Evolutionary conservation across 1,140 invertebrate species (phyloP), one percentile per base, ranked within the genome.

Genomic region (Drosophila lowei): DNA sequence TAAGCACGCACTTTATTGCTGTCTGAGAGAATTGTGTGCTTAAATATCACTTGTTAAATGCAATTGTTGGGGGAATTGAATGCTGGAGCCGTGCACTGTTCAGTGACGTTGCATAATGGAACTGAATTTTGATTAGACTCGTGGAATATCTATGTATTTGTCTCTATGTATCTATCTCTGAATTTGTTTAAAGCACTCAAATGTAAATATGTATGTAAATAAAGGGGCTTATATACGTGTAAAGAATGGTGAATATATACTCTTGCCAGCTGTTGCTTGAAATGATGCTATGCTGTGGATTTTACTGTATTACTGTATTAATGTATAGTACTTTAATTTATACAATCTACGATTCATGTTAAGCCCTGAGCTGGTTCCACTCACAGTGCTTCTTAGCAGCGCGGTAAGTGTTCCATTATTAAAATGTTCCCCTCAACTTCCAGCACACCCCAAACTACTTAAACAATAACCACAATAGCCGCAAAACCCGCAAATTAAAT

Each of bases 91-190:
- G 21, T 71, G 43, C 67, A 62, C 23, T 56, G 44, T 28, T 13
- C 13, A 30, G 57, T 88, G 77, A 88, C 74, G 74, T 86, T 88
- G 81, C 81, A 86, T 86, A 86, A 86, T 78, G 54, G n/a, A 77
- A 78, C 58, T 60, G 62, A 77, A 67, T 67, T 58, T 52, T 60
- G 50, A 72, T 49, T 58, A 67, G 57, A 50, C 48, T 53, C 46
- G 54, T 54, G 50, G 18, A 61, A 50, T 65, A 18, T 56, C 65
- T 68, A 71, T 38, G 34, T 38, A 38, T n/a, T n/a, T n/a, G n/a
- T n/a, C n/a, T n/a, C n/a, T n/a, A n/a, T n/a, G n/a, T n/a, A n/a
- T n/a, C n/a, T n/a, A n/a, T n/a, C n/a, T n/a, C n/a, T 42, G 52
- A 59, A 66, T 65, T 85, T 75, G 63, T 78, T 81, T 78, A 49